Evolutionary conservation across 2,113 vertebrate species (phyloP).

Genomic region (Strix uralensis): DNA sequence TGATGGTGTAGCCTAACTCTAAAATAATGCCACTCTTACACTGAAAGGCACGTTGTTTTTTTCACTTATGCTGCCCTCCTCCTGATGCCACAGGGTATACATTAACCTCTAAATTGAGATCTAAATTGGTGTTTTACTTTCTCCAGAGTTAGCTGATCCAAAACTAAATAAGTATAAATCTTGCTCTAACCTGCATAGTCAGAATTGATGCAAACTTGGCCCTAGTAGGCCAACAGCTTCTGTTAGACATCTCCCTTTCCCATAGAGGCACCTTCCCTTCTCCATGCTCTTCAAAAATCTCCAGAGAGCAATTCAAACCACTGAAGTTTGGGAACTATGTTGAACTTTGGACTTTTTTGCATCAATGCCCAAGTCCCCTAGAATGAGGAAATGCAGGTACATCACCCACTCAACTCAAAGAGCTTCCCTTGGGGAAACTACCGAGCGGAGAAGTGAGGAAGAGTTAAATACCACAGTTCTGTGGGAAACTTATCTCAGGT

Average conservation of each 20-base stretch:
- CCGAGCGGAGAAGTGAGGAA: background rate
- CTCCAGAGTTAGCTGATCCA: background rate
- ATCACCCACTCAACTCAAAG: background rate
- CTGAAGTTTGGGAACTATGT: background rate
- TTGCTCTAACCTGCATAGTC: background rate
- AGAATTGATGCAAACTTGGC: background rate
- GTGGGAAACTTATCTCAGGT: background rate
- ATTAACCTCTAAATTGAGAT: background rate
- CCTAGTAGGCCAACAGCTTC: background rate
- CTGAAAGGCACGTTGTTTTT: rapidly evolving
- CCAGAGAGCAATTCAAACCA: background rate
- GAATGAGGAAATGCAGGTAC: background rate
- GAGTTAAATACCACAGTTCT: background rate
- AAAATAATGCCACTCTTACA: background rate
- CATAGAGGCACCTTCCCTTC: background rate
- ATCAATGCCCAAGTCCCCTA: background rate
- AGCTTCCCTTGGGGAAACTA: background rate
- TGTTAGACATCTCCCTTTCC: background rate
- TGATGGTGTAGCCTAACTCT: background rate
- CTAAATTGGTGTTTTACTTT: background rate
- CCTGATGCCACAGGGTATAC: rapidly evolving
- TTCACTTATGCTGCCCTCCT: background rate
- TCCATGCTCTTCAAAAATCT: background rate
- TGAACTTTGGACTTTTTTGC: background rate
- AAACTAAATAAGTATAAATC: background rate